Conservation (phyloP, 2,113 vertebrate species). For the Typhlomys cinereus region DNA sequence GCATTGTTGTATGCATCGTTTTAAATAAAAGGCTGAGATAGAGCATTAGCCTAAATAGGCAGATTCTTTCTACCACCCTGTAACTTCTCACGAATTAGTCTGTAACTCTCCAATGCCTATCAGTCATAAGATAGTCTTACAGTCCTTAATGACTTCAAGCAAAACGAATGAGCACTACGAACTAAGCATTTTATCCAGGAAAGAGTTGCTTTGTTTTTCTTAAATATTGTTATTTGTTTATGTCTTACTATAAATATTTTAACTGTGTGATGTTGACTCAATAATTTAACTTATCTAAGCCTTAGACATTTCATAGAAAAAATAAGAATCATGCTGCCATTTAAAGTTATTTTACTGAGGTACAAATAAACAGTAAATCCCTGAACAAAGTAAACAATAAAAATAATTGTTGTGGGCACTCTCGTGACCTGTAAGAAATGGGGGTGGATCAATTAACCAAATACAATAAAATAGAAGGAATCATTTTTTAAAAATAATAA, state of each 20-base stretch:
- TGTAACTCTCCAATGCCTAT: too few species aligned
- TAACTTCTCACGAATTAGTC: background rate
- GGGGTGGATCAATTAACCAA: background rate
- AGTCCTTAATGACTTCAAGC: background rate
- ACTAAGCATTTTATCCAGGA: background rate
- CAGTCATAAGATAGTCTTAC: background rate
- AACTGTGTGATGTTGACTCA: background rate
- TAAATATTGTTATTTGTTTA: too few species aligned
- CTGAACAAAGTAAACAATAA: background rate
- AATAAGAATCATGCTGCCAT: background rate
- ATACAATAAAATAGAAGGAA: background rate
- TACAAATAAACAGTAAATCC: background rate
- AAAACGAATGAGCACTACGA: background rate
- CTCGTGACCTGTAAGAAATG: background rate
- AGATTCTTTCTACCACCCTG: background rate
- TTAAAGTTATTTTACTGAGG: background rate
- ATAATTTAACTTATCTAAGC: background rate
- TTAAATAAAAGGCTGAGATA: background rate
- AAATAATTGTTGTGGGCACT: background rate
- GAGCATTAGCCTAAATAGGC: background rate
- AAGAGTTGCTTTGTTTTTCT: too few species aligned
- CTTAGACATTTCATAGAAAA: background rate
- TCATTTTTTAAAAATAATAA: conserved; percentile 19
- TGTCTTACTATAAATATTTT: background rate
- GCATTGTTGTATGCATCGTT: background rate